Evolutionary conservation across 92 coral and sea anemone genomes (phyloP).

Genomic region (Anthopleura xanthogrammica): DNA sequence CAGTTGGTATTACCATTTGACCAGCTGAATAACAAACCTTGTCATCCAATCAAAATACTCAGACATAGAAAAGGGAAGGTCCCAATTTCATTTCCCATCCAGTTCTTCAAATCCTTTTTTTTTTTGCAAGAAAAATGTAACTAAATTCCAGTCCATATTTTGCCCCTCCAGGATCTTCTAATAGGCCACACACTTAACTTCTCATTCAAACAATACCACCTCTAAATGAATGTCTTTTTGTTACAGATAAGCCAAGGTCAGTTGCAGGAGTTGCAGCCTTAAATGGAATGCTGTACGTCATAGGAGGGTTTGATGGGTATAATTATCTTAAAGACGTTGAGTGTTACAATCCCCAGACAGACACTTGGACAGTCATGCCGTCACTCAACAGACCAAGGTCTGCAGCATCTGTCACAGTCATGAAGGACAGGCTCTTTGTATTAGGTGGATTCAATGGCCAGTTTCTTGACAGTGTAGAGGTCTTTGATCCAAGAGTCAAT

Average conservation of each 20-base stretch:
- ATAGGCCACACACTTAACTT: too few relatives aligned
- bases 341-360: conserved; percentile 81
- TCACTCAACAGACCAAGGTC: conserved; percentile 75
- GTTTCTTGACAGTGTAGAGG: conserved; percentile 84
- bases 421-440: conserved; percentile 86
- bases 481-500: conserved; percentile 76
- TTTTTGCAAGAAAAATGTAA: too few relatives aligned
- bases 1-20: too few relatives aligned
- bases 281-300: conserved; percentile 70
- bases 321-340: conserved; percentile 85
- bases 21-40: neutral
- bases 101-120: too few relatives aligned
- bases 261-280: conserved; percentile 90
- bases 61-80: neutral
- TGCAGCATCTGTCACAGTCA: conserved; percentile 79
- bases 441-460: conserved; percentile 97
- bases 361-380: conserved; percentile 68
- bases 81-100: neutral
- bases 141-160: too few relatives aligned
- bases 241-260: conserved; percentile 77
- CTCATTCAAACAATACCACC: neutral
- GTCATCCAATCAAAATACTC: neutral
- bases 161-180: too few relatives aligned
- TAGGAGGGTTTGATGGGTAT: conserved; percentile 96
- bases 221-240: neutral